These are phyloP conservation scores for Dioctria linearis DNA, from an alignment of 2,888 invertebrate species.

Conservation along the genomic window DNA sequence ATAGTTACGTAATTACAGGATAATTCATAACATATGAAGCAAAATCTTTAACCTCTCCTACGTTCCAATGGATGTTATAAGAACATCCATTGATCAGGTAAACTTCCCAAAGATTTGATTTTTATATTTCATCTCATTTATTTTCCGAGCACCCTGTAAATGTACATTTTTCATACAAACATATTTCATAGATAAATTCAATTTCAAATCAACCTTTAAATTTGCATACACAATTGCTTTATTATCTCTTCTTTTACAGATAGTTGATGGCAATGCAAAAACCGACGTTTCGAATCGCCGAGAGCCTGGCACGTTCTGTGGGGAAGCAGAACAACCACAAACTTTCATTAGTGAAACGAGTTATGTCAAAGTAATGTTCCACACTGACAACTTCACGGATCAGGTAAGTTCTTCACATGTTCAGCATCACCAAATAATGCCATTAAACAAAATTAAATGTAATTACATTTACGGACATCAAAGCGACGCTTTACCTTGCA, in stretches of 20 bases:
- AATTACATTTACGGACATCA: conserved; percentile 40
- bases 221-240: background rate
- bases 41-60: too few species aligned
- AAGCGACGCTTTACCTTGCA: conserved; percentile 37
- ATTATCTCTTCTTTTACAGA: conserved; percentile 73
- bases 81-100: too few species aligned
- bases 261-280: conserved; percentile 91
- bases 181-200: too few species aligned
- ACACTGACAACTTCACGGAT: conserved; percentile 93
- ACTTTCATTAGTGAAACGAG: conserved; percentile 96
- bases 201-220: too few species aligned
- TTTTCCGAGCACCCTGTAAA: too few species aligned
- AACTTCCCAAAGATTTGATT: too few species aligned
- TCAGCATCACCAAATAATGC: conserved; percentile 2
- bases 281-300: conserved; percentile 90
- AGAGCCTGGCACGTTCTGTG: conserved; percentile 92
- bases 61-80: too few species aligned
- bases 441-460: conserved; percentile 50
- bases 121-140: too few species aligned
- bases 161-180: too few species aligned
- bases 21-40: too few species aligned
- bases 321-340: conserved; percentile 94
- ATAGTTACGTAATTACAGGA: too few species aligned
- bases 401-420: conserved; percentile 72
- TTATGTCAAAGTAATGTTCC: conserved; percentile 92